Base-by-base conservation (phyloP, 2,113 vertebrate species). In the Sturnira hondurensis region DNA sequence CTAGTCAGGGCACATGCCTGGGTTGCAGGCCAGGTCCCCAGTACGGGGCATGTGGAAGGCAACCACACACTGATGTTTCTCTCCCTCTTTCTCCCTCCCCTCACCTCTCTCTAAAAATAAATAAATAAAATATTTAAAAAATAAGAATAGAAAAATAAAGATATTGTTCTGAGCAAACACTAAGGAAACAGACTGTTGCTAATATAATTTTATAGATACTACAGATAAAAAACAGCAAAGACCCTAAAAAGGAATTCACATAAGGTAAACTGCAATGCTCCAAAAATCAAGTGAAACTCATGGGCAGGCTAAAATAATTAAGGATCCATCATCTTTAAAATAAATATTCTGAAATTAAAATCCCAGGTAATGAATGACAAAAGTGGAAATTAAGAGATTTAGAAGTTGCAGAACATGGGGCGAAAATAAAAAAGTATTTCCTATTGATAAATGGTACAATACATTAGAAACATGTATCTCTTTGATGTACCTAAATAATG, bases 291-390 rank as follows among this genome's bases (percentile, higher is more conserved):
- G 50, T 56, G 71, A 71, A 91, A 84, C 16, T 92, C 88, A 88
- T 14, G 5, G n/a, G 26, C 6, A 94, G 36, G 24, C 9, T 71
- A 3, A 90, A 90, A 74, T 85, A 91, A 92, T 0, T 92, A 54
- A 89, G 26, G 28, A 52, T 43, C 24, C 20, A 54, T 71, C 26
- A 80, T 20, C 70, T 90, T 94, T 67, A 70, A 88, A 94, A 77
- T 94, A 91, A 95, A 81, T 87, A 92, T 47, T 96, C 26, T 92
- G 22, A 24, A 95, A 87, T 74, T 80, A 96, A 92, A 97, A 77
- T 78, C 16, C 14, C 14, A 88, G n/a, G 54, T 61, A 89, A 93
- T 65, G 38, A 89, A 93, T 65, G 38, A 81, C 41, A 95, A 74
- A 16, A 45, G 50, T 63, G 17, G 4, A 14, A 78, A 12, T 43